Percentiles rank a stretch among this genome's conserved stretches.
Conservation (phyloP, 2,113 vertebrate species). For the Planiliza haematocheilus region DNA sequence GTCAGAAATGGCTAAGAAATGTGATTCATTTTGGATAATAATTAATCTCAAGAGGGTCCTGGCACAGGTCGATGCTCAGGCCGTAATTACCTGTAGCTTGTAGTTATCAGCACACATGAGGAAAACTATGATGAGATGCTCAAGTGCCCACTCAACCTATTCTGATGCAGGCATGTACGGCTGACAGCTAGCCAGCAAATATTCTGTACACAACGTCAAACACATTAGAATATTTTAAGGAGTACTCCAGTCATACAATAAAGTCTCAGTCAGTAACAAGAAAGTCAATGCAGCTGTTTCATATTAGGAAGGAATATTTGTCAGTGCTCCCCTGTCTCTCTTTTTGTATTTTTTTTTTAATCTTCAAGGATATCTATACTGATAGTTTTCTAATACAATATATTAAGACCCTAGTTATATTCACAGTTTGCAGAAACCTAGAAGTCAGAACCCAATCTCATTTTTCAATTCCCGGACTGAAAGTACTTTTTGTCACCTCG, state of each 20-base stretch:
- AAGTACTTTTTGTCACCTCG: constrained; percentile 38
- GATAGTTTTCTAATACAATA: constrained; percentile 26
- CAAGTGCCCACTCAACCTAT: background rate
- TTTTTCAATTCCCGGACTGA: background rate
- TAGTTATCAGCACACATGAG: background rate
- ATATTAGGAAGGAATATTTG: background rate
- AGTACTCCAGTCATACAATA: background rate
- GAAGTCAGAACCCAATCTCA: constrained; percentile 7
- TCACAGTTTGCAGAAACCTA: constrained; percentile 25
- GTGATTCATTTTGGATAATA: too few species aligned
- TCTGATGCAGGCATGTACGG: background rate
- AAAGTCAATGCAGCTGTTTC: background rate
- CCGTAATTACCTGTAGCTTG: background rate
- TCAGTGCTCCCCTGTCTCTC: background rate
- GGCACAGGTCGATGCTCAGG: too few species aligned
- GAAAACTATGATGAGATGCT: background rate
- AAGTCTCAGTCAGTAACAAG: background rate
- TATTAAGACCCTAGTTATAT: constrained; percentile 13
- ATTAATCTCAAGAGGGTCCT: too few species aligned
- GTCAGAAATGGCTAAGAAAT: too few species aligned
- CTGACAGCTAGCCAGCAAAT: constrained; percentile 1
- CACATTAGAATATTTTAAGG: background rate
- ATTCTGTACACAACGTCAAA: constrained; percentile 2
- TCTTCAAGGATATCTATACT: constrained; percentile 14
- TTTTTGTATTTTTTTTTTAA: background rate